phyloP scores from a whole-genome alignment of 2,888 invertebrate species.

The Endotricha flammealis region DNA sequence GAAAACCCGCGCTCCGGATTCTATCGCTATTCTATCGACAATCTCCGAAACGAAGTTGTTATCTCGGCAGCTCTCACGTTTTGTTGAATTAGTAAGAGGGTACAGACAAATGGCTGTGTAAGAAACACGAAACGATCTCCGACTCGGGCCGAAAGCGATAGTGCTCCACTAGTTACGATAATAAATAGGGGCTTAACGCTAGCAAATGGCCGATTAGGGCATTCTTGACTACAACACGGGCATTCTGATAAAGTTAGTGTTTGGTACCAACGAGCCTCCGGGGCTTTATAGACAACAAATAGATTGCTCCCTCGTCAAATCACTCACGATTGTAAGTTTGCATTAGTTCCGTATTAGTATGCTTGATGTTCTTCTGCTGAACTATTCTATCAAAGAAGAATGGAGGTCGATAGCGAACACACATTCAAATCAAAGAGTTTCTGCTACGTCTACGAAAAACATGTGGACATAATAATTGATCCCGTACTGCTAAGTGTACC shows the following conservation, averaged over 20 bases:
- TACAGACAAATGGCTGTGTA: conserved; percentile 57
- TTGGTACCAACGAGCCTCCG: conserved; percentile 56
- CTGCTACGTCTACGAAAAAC: too few species aligned
- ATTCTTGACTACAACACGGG: conserved; percentile 65
- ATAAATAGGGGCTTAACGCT: conserved; percentile 64
- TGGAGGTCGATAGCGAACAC: too few species aligned
- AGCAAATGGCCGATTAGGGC: conserved; percentile 67
- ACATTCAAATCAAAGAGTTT: too few species aligned
- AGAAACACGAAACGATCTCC: conserved; percentile 56
- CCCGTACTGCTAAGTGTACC: too few species aligned
- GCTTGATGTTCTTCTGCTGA: too few species aligned
- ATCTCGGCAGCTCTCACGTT: conserved; percentile 53
- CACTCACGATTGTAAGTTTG: conserved; percentile 32
- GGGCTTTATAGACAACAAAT: conserved; percentile 53
- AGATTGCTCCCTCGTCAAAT: conserved; percentile 47
- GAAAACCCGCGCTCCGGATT: conserved; percentile 10
- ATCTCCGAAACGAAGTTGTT: conserved; percentile 50
- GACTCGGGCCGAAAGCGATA: conserved; percentile 59
- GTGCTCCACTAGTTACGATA: conserved; percentile 68
- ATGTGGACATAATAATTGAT: too few species aligned
- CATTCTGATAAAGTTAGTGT: conserved; percentile 68
- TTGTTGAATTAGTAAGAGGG: conserved; percentile 69
- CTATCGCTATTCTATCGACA: conserved; percentile 41
- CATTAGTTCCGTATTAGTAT: conserved; percentile 6
- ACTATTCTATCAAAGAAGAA: too few species aligned